Base-by-base conservation (phyloP, 2,797 vertebrate genomes). In the Falco rusticolus region DNA sequence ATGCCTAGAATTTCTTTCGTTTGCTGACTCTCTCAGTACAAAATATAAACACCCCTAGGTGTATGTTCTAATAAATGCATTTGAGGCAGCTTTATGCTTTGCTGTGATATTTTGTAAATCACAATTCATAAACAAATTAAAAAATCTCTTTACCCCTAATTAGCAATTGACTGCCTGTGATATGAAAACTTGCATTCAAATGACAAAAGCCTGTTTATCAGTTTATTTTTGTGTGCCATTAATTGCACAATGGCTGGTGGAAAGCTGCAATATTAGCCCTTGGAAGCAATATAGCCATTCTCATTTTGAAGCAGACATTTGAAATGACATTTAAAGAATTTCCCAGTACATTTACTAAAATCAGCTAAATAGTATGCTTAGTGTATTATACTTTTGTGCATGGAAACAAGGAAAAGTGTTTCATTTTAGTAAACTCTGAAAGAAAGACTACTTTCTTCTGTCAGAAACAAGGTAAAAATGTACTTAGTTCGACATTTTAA, bases 251-350 rank as follows among this genome's bases (percentile, higher is more conserved):
- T 78, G 41, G n/a, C 17, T 84, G 50, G 5, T 86, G 12, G 59
- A 92, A 93, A 47, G 51, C 84, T 77, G 15, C 17, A 69, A 53
- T 71, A 33, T 71, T 83, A 92, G 66, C 68, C 20, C 21, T 91
- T 15, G 54, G 80, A 90, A 80, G 75, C 66, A 34, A 68, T 22
- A 72, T 4, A 87, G 29, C 82, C 65, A 76, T 82, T 94, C 79
- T 93, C 69, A 81, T 56, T 56, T 31, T 47, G 24, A 71, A 37
- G 37, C 22, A 95, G 56, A 74, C 25, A 88, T 91, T 94, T 97
- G 78, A 96, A 95, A 89, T 90, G 24, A 39, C 80, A 83, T 96
- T 96, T 94, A 93, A 95, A 94, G 48, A 82, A 82, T 95, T 45
- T 94, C 75, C 51, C 26, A 81, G 13, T 50, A 45, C 50, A 60